These are phyloP conservation scores for Morphnarchus princeps DNA, from an alignment of 2,113 vertebrate genomes.

Conservation along the genomic window DNA sequence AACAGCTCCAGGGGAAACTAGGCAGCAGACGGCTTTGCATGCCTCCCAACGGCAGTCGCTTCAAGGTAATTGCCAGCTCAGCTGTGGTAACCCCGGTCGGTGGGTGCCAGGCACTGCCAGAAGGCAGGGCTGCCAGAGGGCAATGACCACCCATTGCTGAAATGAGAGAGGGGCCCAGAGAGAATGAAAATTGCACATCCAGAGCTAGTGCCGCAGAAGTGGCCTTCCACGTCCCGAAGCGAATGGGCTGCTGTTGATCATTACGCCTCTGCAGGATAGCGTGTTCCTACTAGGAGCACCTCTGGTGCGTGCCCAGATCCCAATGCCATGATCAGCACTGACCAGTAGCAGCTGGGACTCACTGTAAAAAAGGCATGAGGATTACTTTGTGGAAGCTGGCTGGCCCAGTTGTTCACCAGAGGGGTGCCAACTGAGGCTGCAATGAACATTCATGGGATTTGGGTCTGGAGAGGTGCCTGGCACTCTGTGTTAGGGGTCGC, in stretches of 20 bases:
- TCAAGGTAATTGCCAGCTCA: background rate
- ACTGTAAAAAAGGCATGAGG: rapidly evolving
- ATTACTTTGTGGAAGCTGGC: background rate
- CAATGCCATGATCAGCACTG: rapidly evolving
- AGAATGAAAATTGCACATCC: background rate
- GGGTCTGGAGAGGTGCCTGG: background rate
- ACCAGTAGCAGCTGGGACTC: background rate
- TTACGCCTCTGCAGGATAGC: background rate
- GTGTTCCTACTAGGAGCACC: background rate
- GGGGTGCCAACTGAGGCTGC: background rate
- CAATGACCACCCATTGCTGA: background rate
- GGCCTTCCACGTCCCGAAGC: background rate
- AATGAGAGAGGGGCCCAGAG: background rate
- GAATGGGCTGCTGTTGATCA: background rate
- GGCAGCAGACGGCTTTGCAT: background rate
- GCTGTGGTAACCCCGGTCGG: background rate
- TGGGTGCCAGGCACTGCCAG: background rate
- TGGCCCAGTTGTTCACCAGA: background rate
- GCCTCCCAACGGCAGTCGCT: rapidly evolving
- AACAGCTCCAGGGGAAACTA: background rate
- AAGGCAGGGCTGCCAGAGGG: background rate
- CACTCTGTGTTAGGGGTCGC: rapidly evolving
- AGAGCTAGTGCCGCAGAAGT: background rate
- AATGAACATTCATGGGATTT: background rate
- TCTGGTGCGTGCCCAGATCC: background rate